Conservation (phyloP, 2,113 vertebrate species). For the Crypturellus undulatus region DNA sequence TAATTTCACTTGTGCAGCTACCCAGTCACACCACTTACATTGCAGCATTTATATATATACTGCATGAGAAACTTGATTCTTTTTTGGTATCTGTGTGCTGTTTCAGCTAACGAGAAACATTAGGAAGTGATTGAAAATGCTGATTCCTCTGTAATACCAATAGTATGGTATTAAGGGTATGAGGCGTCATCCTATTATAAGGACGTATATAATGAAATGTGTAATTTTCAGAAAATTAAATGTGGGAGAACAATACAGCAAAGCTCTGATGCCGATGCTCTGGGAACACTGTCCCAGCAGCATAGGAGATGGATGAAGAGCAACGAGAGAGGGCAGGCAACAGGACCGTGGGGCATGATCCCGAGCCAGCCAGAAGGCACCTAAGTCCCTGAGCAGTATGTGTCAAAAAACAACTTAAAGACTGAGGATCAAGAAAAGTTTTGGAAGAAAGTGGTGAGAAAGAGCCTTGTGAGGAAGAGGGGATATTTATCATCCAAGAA, state of each 20-base stretch:
- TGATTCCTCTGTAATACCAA: not conserved
- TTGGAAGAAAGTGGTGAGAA: not conserved
- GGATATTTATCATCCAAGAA: not conserved
- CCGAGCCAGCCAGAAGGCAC: not conserved
- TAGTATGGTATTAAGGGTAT: not conserved
- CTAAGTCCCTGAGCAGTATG: rapidly evolving
- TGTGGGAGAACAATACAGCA: not conserved
- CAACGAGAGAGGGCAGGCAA: not conserved
- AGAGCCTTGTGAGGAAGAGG: not conserved
- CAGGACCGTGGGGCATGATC: not conserved
- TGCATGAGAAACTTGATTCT: not conserved
- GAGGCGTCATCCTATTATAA: not conserved
- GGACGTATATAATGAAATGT: not conserved
- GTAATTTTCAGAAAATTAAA: not conserved
- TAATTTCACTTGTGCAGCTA: not conserved
- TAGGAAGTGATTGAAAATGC: not conserved
- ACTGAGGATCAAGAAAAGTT: not conserved
- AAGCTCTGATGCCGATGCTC: not conserved
- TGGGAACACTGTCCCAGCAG: not conserved
- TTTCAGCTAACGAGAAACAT: not conserved
- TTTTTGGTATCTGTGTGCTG: too few species aligned
- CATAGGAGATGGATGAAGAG: not conserved
- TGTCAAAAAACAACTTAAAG: not conserved
- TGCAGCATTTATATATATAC: not conserved
- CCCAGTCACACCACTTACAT: not conserved